A percentile compares a stretch with the other conserved stretches of the same genome.
Conservation (phyloP, 2,797 vertebrate species). For the Microchirus variegatus region DNA sequence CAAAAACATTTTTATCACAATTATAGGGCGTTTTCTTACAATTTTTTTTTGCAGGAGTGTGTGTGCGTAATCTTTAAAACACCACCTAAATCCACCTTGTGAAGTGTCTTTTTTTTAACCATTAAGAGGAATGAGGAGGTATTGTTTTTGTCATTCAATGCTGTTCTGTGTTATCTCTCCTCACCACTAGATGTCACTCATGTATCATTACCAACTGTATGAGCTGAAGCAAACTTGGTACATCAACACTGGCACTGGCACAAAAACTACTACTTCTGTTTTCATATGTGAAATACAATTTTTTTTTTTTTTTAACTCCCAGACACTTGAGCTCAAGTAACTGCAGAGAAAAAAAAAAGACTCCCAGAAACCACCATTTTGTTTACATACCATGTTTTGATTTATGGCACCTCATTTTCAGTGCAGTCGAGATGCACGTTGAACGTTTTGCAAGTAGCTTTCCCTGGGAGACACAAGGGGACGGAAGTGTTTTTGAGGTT, state of each 20-base stretch:
- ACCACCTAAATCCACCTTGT: too few species aligned
- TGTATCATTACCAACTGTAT: conserved; percentile 22
- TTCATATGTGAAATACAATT: conserved; percentile 7
- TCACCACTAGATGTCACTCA: conserved; percentile 72
- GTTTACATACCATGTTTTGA: conserved; percentile 33
- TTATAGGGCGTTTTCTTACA: too few species aligned
- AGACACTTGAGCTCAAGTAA: conserved; percentile 4
- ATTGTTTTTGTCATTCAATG: not conserved
- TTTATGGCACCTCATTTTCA: conserved; percentile 45
- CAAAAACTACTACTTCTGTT: not conserved
- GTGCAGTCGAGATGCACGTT: conserved; percentile 28
- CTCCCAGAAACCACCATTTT: conserved; percentile 11
- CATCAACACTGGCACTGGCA: not conserved
- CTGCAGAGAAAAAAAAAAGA: not conserved
- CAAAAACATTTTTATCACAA: too few species aligned
- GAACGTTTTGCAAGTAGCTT: conserved; percentile 33
- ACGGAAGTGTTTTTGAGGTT: conserved; percentile 35
- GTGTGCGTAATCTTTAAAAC: too few species aligned
- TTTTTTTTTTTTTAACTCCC: too few species aligned
- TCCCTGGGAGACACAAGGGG: conserved; percentile 29
- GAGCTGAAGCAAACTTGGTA: not conserved
- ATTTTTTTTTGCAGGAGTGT: too few species aligned
- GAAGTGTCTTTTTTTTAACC: too few species aligned
- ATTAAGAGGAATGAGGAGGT: too few species aligned
- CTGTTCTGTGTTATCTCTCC: not conserved